A percentile compares a stretch with the other conserved stretches of the same genome.
Evolutionary conservation across 2,888 invertebrate species (phyloP).

Genomic region (Patella ulyssiponensis): DNA sequence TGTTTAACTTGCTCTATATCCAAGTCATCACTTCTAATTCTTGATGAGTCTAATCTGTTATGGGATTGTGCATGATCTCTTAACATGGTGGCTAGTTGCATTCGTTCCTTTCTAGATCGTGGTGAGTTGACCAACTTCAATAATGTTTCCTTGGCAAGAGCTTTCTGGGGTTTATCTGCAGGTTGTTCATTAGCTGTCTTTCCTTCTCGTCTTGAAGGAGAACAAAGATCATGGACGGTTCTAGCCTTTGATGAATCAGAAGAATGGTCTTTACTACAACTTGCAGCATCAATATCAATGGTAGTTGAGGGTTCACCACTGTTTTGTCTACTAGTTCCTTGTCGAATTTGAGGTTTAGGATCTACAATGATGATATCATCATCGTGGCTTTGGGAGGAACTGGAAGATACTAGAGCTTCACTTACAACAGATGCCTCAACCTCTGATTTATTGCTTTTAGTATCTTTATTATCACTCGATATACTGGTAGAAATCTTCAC

Average conservation of each 20-base stretch:
- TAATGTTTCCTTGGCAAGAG: conserved; percentile 41
- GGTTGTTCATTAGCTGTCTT: background rate
- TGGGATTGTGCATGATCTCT: conserved; percentile 48
- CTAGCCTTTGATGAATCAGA: background rate
- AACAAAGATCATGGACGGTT: background rate
- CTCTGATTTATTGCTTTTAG: background rate
- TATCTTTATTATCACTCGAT: conserved; percentile 20
- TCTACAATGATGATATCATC: conserved; percentile 20
- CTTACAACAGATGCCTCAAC: background rate
- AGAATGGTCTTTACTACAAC: background rate
- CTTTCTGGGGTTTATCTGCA: conserved; percentile 11
- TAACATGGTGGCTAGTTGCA: conserved; percentile 55
- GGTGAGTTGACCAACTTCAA: conserved; percentile 64
- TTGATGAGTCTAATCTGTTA: conserved; percentile 45
- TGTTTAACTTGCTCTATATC: conserved; percentile 34
- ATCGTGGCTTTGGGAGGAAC: background rate
- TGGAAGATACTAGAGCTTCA: background rate
- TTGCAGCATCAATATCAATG: background rate
- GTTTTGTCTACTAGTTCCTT: background rate
- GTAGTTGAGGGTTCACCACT: conserved; percentile 16
- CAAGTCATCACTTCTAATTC: conserved; percentile 39
- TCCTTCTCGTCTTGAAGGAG: background rate
- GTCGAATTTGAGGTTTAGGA: conserved; percentile 27
- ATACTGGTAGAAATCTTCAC: background rate
- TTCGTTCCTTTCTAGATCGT: conserved; percentile 55